Base-by-base conservation (phyloP, 1,140 invertebrate genomes). In the Lepidurus apus region DNA sequence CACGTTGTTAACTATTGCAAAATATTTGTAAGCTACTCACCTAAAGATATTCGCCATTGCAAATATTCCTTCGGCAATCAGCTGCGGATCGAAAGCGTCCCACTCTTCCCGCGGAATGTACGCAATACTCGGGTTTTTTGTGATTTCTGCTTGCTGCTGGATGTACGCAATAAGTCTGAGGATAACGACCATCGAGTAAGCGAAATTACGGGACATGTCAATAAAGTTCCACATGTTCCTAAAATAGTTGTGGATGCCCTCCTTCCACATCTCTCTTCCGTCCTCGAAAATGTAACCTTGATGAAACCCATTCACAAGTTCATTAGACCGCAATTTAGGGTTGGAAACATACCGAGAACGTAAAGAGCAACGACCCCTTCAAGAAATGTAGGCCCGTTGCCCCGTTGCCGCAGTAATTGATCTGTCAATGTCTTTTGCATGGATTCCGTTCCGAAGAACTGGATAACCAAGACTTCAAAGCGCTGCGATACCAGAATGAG, bases 171-270 rank as follows among this genome's bases (percentile, higher is more conserved):
- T 90, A 24, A 89, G 82, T 82, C 95, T 86, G 13, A 97, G 86
- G 42, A 93, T 84, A 9, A 91, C 90, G 9, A 95, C 95, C 4
- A 89, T 87, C 24, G 94, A 88, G 84, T 97, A 98, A 0, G 97
- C 86, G 1, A 89, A 90, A 84, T 97, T 97, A 74, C 95, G 90
- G 1, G 93, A 91, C 82, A 97, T 96, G 86, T 98, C 96, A 79
- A 98, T 93, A 83, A 95, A 95, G 84, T 98, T 98, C 96, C 96
- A 98, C 89, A 97, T 91, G 84, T 98, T 95, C 4, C 91, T 87
- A 11, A 96, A 87, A 84, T 98, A 98, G 0, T 90, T 90, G 24
- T 89, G 88, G 43, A 97, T 87, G 26, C 95, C 95, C 82, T 94
- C 91, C 1, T 90, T 88, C 86, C 91, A 95, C 43, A 96, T 91